Conservation (phyloP, 2,888 invertebrate species). For the Acanthosepion esculentum region DNA sequence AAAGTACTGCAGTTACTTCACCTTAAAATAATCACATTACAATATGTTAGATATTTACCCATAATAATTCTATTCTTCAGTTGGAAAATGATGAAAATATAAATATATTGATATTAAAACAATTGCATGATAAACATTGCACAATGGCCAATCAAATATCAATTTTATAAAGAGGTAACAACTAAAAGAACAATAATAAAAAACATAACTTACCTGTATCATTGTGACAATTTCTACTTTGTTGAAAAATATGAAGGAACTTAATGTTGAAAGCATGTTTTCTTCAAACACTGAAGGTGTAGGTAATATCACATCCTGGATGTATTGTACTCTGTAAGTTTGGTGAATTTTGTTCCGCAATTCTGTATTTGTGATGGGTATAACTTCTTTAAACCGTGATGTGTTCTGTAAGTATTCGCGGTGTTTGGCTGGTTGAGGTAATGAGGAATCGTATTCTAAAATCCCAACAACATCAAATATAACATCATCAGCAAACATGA, state of each 20-base stretch:
- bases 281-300: slow-evolving; percentile 99
- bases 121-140: too few relatives aligned
- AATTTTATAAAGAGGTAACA: too few relatives aligned
- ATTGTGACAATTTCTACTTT: slow-evolving; percentile 99
- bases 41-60: too few relatives aligned
- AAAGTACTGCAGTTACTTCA: too few relatives aligned
- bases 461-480: slow-evolving; percentile 95
- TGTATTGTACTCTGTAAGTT: slow-evolving; percentile 99
- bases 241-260: slow-evolving; percentile 99
- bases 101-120: too few relatives aligned
- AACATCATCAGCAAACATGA: slow-evolving; percentile 95
- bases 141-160: too few relatives aligned
- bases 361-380: slow-evolving; percentile 95
- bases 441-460: slow-evolving; percentile 94
- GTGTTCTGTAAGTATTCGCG: slow-evolving; percentile 94
- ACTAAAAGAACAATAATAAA: neutral
- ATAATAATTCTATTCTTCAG: too few relatives aligned
- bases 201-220: slow-evolving; percentile 80
- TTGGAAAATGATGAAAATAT: too few relatives aligned
- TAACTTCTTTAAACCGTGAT: slow-evolving; percentile 82
- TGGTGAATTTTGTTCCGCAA: slow-evolving; percentile 98
- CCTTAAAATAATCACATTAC: too few relatives aligned
- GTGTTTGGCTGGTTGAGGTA: slow-evolving; percentile 81
- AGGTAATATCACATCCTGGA: slow-evolving; percentile 96
- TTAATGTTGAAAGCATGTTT: slow-evolving; percentile 96